Evolutionary conservation across 2,797 vertebrate species (phyloP).

Genomic region (Myotis pilosus): DNA sequence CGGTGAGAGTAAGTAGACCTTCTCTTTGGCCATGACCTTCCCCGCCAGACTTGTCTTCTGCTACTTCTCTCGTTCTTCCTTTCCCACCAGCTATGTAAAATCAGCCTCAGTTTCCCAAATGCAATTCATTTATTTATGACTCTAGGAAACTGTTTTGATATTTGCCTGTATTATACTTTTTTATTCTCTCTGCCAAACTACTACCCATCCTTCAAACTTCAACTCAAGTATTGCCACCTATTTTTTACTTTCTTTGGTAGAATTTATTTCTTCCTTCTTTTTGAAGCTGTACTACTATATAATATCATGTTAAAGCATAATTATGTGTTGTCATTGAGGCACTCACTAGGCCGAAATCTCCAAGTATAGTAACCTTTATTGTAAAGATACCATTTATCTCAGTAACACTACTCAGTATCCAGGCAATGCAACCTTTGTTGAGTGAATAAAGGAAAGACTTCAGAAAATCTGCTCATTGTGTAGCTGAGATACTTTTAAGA

Average conservation of each 20-base stretch:
- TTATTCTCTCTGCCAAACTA: neutral
- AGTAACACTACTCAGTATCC: neutral
- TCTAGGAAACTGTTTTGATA: neutral
- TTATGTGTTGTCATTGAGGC: neutral
- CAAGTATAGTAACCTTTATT: neutral
- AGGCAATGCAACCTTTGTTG: neutral
- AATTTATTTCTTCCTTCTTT: neutral
- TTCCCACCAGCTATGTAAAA: neutral
- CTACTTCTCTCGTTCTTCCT: neutral
- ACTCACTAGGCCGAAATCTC: neutral
- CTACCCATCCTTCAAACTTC: neutral
- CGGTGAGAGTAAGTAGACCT: neutral
- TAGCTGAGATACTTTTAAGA: neutral
- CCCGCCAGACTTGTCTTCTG: neutral
- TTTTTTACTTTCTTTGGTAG: neutral
- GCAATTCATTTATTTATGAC: neutral
- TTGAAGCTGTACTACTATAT: neutral
- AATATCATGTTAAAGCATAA: neutral
- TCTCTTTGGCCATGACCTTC: neutral
- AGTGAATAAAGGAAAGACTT: neutral
- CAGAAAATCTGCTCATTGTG: neutral
- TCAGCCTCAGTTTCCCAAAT: neutral
- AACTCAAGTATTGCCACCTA: neutral
- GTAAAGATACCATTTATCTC: neutral
- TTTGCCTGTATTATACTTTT: neutral